Conservation (phyloP, 1,140 invertebrate species). For the Bombus turneri region DNA sequence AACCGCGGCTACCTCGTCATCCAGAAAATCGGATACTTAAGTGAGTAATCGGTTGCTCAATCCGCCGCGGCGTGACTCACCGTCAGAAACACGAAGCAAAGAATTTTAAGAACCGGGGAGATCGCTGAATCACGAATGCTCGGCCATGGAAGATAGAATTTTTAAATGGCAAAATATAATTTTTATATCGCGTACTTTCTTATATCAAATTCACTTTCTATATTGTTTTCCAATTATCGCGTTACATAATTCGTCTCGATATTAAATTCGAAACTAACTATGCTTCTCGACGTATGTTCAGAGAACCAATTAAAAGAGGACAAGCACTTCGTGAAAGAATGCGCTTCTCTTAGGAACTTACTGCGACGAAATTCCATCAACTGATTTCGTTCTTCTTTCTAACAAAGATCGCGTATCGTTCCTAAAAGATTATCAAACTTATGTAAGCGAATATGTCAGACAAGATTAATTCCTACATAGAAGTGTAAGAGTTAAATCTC, state of each 20-base stretch:
- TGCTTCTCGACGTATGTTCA: not conserved
- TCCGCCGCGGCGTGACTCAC: constrained; percentile 43
- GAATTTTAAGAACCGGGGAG: constrained; percentile 22
- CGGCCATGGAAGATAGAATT: not conserved
- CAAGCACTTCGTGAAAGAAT: too few relatives aligned
- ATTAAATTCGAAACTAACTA: too few relatives aligned
- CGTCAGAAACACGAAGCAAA: not conserved
- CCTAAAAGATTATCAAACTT: too few relatives aligned
- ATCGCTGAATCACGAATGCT: not conserved
- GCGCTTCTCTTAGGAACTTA: not conserved
- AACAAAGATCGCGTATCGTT: too few relatives aligned
- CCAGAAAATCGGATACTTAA: constrained; percentile 17
- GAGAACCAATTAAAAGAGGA: not conserved
- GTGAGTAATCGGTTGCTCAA: constrained; percentile 59
- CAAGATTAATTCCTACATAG: too few relatives aligned
- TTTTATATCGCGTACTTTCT: not conserved
- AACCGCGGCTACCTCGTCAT: not conserved
- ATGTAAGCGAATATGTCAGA: too few relatives aligned
- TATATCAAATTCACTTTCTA: too few relatives aligned
- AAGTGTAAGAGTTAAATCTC: too few relatives aligned
- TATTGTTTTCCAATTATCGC: too few relatives aligned
- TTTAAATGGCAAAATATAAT: not conserved
- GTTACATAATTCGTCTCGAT: too few relatives aligned
- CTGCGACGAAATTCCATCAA: not conserved
- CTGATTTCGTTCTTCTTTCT: not conserved